Evolutionary conservation across 2,888 invertebrate species (phyloP).

Genomic region (Lepidocyrtinus sp.): DNA sequence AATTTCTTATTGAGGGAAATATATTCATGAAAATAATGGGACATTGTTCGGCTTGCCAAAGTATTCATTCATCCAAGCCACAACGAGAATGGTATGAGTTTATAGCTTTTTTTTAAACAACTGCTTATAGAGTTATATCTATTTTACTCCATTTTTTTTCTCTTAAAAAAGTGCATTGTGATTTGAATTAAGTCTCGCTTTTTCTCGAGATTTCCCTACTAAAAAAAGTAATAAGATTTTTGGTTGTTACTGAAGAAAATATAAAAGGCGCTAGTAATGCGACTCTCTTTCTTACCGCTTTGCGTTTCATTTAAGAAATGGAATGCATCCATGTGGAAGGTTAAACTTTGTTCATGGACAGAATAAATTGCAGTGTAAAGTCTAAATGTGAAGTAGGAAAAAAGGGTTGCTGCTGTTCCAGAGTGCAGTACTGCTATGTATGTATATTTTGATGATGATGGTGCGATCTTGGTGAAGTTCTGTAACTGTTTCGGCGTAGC

Average conservation of each 20-base stretch:
- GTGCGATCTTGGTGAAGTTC: slow-evolving; percentile 17
- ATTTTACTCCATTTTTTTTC: slow-evolving; percentile 21
- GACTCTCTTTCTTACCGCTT: slow-evolving; percentile 27
- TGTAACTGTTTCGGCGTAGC: slow-evolving; percentile 50
- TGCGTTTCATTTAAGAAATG: slow-evolving; percentile 35
- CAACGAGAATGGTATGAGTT: no score
- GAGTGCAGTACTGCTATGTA: slow-evolving; percentile 7
- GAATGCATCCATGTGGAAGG: slow-evolving; percentile 54
- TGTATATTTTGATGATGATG: slow-evolving; percentile 17
- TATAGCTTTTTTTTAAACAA: no score
- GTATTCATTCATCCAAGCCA: neutral
- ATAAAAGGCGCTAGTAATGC: slow-evolving; percentile 20
- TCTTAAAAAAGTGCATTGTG: slow-evolving; percentile 24
- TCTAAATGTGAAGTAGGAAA: neutral
- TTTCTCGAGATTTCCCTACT: neutral
- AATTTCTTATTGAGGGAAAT: neutral
- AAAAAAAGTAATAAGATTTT: slow-evolving; percentile 28
- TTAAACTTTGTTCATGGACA: slow-evolving; percentile 38
- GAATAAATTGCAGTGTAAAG: slow-evolving; percentile 57
- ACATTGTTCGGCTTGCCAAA: neutral
- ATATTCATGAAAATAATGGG: slow-evolving; percentile 13
- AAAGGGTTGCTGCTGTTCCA: neutral
- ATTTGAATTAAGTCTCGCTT: slow-evolving; percentile 26
- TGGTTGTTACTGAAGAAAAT: slow-evolving; percentile 21
- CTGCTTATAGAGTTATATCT: no score